These are phyloP conservation scores for Ochropleura leucogaster DNA, from an alignment of 2,888 invertebrate species.

Conservation along the genomic window DNA sequence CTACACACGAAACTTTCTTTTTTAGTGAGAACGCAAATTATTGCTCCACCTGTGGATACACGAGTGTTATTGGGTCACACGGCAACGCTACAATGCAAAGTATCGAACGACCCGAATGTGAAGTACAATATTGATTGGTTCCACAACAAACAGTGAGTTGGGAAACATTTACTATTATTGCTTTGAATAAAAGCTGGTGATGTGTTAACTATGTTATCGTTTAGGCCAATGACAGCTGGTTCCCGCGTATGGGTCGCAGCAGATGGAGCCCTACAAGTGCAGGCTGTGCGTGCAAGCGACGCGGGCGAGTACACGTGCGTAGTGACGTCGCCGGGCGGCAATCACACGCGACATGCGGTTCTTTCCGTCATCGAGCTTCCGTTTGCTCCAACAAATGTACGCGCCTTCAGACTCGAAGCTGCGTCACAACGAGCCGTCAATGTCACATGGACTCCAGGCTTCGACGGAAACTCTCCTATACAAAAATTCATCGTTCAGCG, in stretches of 20 bases:
- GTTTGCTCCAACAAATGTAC: slow-evolving; percentile 97
- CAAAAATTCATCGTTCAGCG: slow-evolving; percentile 97
- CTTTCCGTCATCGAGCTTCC: slow-evolving; percentile 97
- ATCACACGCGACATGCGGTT: slow-evolving; percentile 96
- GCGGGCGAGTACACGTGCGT: slow-evolving; percentile 98
- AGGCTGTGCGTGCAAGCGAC: slow-evolving; percentile 97
- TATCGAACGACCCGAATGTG: slow-evolving; percentile 97
- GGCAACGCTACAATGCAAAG: slow-evolving; percentile 98
- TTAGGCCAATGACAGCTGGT: slow-evolving; percentile 89
- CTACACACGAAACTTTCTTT: slow-evolving; percentile 44
- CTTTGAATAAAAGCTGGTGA: slow-evolving; percentile 13
- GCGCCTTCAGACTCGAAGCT: slow-evolving; percentile 93
- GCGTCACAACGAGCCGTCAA: slow-evolving; percentile 95
- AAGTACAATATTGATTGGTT: slow-evolving; percentile 97
- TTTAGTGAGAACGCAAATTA: slow-evolving; percentile 97
- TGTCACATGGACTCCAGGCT: slow-evolving; percentile 98
- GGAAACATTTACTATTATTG: slow-evolving; percentile 35
- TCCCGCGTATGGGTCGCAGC: slow-evolving; percentile 93
- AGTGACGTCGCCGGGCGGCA: slow-evolving; percentile 97
- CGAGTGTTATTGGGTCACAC: slow-evolving; percentile 97
- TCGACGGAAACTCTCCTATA: slow-evolving; percentile 99
- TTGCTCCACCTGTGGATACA: slow-evolving; percentile 97
- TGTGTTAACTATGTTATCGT: slow-evolving; percentile 3
- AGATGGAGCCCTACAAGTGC: slow-evolving; percentile 96
- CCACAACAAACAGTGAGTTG: slow-evolving; percentile 95